phyloP scores from a whole-genome alignment of 2,113 vertebrate species.

The Guaruba guarouba region DNA sequence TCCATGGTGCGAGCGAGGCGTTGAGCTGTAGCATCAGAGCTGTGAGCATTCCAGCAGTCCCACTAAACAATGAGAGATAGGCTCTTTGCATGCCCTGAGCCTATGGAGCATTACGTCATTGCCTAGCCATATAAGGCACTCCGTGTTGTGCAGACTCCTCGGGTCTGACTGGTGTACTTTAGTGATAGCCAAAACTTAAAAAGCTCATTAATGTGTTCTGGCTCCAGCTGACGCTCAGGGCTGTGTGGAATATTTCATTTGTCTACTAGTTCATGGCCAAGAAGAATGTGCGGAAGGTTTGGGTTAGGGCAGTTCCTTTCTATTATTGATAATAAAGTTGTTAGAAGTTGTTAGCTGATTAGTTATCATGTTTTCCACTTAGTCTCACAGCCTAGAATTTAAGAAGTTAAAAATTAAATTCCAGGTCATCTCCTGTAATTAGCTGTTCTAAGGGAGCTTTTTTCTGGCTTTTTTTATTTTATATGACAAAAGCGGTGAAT shows the following conservation, averaged over 20 bases:
- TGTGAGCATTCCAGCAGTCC: slow-evolving; percentile 87
- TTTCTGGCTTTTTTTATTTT: background rate
- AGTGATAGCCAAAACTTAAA: slow-evolving; percentile 55
- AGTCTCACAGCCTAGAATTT: background rate
- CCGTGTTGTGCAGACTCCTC: slow-evolving; percentile 76
- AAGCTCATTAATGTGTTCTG: slow-evolving; percentile 53
- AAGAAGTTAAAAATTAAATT: background rate
- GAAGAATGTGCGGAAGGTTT: slow-evolving; percentile 67
- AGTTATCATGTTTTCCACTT: background rate
- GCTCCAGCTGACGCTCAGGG: slow-evolving; percentile 53
- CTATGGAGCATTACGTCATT: slow-evolving; percentile 94
- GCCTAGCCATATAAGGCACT: slow-evolving; percentile 91
- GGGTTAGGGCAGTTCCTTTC: slow-evolving; percentile 65
- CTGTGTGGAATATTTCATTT: slow-evolving; percentile 67
- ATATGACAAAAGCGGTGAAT: background rate
- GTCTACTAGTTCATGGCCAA: slow-evolving; percentile 52
- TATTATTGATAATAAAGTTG: slow-evolving; percentile 38
- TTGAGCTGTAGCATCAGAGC: slow-evolving; percentile 67
- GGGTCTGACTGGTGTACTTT: slow-evolving; percentile 65
- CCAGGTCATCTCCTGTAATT: background rate
- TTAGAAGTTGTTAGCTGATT: slow-evolving; percentile 29
- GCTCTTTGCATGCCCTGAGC: slow-evolving; percentile 81
- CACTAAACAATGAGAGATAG: slow-evolving; percentile 91
- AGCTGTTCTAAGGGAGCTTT: background rate
- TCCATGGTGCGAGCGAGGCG: slow-evolving; percentile 52